Percentiles rank a stretch among this genome's conserved stretches.
Conservation (phyloP, 2,113 vertebrate species). For the Oncorhynchus mykiss region DNA sequence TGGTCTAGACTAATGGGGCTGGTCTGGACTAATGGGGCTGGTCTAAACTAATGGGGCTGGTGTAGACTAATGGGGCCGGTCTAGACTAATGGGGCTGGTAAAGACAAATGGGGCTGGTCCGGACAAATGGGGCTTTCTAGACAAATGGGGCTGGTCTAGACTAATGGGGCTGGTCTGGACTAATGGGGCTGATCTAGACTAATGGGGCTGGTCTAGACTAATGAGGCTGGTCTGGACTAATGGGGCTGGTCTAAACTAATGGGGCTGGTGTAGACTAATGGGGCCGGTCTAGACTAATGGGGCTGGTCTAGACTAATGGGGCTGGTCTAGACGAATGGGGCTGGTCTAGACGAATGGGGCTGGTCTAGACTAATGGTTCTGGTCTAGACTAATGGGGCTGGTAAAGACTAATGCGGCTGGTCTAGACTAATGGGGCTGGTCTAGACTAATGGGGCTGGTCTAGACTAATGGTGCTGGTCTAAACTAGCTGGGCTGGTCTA, state of each 20-base stretch:
- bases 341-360: too few species aligned
- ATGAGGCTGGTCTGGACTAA: too few species aligned
- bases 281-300: constrained; percentile 14
- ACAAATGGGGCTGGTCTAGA: constrained; percentile 13
- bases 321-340: too few species aligned
- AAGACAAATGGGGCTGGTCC: too few species aligned
- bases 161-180: background rate
- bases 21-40: background rate
- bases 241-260: too few species aligned
- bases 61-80: too few species aligned
- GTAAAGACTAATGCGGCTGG: constrained; percentile 8
- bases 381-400: background rate
- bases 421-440: too few species aligned
- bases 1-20: background rate
- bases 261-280: background rate
- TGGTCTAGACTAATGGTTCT: background rate
- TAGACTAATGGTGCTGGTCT: background rate
- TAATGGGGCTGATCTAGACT: too few species aligned
- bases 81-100: too few species aligned
- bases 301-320: too few species aligned
- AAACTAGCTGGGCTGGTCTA: background rate
- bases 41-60: constrained; percentile 6
- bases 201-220: too few species aligned
- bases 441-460: too few species aligned
- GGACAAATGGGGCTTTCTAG: background rate